Evolutionary conservation across 2,113 vertebrate species (phyloP).

Genomic region (Paradoxurus hermaphroditus): DNA sequence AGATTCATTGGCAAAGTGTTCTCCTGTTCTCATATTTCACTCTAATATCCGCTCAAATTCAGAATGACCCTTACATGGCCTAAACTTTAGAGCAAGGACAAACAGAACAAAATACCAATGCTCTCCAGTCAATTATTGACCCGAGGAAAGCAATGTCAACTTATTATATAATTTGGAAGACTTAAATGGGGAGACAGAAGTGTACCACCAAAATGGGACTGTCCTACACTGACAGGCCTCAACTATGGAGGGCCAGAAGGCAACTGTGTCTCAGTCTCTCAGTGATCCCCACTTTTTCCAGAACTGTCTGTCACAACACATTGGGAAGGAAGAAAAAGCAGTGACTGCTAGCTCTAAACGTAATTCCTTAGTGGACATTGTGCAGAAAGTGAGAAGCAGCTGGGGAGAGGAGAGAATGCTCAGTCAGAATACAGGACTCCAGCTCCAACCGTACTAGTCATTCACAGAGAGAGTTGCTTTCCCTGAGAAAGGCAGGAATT

Average conservation of each 20-base stretch:
- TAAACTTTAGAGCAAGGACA: conserved; percentile 15
- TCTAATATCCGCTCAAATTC: conserved; percentile 18
- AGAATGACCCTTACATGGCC: neutral
- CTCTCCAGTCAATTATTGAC: neutral
- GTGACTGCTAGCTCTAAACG: neutral
- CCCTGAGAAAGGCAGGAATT: neutral
- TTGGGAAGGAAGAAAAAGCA: neutral
- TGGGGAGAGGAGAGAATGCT: neutral
- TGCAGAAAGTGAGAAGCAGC: neutral
- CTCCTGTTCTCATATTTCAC: conserved; percentile 30
- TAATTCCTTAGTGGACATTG: neutral
- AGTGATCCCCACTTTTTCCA: neutral
- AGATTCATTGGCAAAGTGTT: conserved; percentile 42
- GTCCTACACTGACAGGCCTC: fast-evolving
- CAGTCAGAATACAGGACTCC: neutral
- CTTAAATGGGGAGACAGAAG: neutral
- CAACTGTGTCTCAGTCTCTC: neutral
- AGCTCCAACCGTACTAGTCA: neutral
- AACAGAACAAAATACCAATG: neutral
- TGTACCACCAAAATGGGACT: neutral
- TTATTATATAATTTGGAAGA: neutral
- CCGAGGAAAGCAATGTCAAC: neutral
- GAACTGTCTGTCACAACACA: neutral
- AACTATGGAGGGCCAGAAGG: neutral
- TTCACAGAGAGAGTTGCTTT: neutral